Evolutionary conservation across 1,140 invertebrate genomes (phyloP).

Genomic region (Sarcophaga peregrina): DNA sequence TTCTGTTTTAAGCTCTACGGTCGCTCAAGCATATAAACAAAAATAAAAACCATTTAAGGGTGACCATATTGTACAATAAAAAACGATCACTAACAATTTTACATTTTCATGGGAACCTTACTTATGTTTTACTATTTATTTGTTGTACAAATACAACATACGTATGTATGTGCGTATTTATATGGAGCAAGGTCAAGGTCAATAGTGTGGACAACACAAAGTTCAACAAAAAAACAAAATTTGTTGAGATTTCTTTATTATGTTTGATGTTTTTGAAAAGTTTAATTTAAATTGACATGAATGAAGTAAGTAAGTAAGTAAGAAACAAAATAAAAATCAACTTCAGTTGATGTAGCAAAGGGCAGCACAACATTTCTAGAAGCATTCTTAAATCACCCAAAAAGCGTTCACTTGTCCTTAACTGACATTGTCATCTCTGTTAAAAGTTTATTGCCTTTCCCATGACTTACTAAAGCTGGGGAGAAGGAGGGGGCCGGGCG

Average conservation of each 20-base stretch:
- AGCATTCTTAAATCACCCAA: too few species aligned
- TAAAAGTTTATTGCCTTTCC: too few species aligned
- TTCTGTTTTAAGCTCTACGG: conserved; percentile 2
- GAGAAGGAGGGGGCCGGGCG: too few species aligned
- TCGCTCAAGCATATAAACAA: conserved; percentile 10
- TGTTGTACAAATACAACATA: background rate
- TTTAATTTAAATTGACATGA: conserved; percentile 7
- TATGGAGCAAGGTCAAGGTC: conserved; percentile 37
- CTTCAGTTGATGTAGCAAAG: too few species aligned
- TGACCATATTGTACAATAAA: too few species aligned
- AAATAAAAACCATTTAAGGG: background rate
- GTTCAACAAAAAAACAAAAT: background rate
- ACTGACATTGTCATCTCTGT: background rate
- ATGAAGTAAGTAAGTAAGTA: background rate
- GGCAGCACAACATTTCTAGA: too few species aligned
- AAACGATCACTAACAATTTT: too few species aligned
- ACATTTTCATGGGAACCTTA: too few species aligned
- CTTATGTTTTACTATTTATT: background rate
- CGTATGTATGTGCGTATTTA: background rate
- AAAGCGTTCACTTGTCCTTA: background rate
- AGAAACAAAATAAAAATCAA: too few species aligned
- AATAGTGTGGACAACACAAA: background rate
- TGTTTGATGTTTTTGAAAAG: background rate
- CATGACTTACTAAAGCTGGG: too few species aligned
- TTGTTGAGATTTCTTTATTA: background rate